A percentile compares a stretch with the other conserved stretches of the same genome.
Evolutionary conservation across 2,888 invertebrate genomes (phyloP).

Genomic region (Serripes groenlandicus): DNA sequence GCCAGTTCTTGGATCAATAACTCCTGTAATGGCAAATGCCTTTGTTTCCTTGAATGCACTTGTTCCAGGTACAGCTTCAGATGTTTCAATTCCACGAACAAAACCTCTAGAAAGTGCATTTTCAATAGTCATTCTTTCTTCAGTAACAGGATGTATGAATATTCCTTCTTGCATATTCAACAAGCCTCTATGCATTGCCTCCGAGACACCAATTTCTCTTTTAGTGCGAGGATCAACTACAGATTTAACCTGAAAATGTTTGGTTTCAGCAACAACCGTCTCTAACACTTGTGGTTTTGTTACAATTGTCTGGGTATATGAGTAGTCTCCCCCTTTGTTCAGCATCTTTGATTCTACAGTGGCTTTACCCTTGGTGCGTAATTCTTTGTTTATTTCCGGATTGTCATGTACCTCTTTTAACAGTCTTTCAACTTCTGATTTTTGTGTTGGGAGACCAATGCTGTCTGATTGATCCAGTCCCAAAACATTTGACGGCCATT

Average conservation of each 20-base stretch:
- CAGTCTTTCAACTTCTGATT: constrained; percentile 60
- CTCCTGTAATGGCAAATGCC: constrained; percentile 93
- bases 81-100: constrained; percentile 92
- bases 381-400: constrained; percentile 55
- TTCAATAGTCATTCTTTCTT: constrained; percentile 92
- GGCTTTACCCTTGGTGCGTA: constrained; percentile 64
- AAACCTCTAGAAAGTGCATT: constrained; percentile 93
- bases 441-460: constrained; percentile 11
- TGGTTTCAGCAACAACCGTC: constrained; percentile 80
- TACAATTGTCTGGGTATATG: constrained; percentile 81
- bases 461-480: background rate
- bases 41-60: constrained; percentile 89
- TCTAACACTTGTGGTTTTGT: constrained; percentile 77
- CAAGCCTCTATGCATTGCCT: constrained; percentile 94
- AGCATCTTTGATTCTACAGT: constrained; percentile 76
- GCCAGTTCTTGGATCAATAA: constrained; percentile 95
- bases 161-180: constrained; percentile 91
- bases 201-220: constrained; percentile 87
- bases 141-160: constrained; percentile 91
- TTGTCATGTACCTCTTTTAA: constrained; percentile 58
- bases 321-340: constrained; percentile 73
- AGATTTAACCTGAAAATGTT: constrained; percentile 79
- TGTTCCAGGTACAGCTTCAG: constrained; percentile 91
- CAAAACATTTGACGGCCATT: constrained; percentile 71
- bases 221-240: constrained; percentile 86